These are phyloP conservation scores for Deilephila elpenor DNA, from an alignment of 2,888 invertebrate species.

Conservation along the genomic window DNA sequence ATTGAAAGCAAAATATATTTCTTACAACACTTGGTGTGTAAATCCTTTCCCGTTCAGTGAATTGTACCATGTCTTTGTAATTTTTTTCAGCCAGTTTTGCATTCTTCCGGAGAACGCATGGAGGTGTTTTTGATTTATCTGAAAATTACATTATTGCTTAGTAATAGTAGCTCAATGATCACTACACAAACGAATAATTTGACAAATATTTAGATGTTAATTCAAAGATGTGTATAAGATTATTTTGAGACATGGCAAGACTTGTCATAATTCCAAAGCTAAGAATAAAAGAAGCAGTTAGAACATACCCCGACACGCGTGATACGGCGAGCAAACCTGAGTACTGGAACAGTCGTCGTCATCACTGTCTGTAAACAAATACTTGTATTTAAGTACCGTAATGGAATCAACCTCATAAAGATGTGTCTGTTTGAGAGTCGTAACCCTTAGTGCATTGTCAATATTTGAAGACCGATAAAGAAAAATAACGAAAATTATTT, in stretches of 20 bases:
- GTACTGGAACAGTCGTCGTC: conserved; percentile 56
- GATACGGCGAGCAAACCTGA: conserved; percentile 71
- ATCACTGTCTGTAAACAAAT: conserved; percentile 69
- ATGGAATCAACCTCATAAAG: background rate
- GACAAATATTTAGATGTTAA: too few species aligned
- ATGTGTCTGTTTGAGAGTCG: background rate
- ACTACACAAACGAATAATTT: too few species aligned
- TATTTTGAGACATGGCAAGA: too few species aligned
- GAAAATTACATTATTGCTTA: conserved; percentile 28
- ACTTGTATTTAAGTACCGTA: background rate
- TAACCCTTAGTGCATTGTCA: too few species aligned
- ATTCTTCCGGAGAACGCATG: conserved; percentile 73
- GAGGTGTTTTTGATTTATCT: conserved; percentile 75
- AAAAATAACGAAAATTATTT: background rate
- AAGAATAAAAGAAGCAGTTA: conserved; percentile 30
- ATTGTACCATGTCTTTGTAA: conserved; percentile 81
- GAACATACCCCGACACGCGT: conserved; percentile 71
- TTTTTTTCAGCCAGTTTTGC: conserved; percentile 80
- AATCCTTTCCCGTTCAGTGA: conserved; percentile 86
- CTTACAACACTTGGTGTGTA: conserved; percentile 73
- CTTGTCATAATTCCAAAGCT: too few species aligned
- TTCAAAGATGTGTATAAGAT: too few species aligned
- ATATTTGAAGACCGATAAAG: too few species aligned
- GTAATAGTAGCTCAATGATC: too few species aligned
- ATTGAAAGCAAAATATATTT: conserved; percentile 14